These are phyloP conservation scores for Siniperca knerii DNA, from an alignment of 2,113 vertebrate genomes.

Conservation along the genomic window DNA sequence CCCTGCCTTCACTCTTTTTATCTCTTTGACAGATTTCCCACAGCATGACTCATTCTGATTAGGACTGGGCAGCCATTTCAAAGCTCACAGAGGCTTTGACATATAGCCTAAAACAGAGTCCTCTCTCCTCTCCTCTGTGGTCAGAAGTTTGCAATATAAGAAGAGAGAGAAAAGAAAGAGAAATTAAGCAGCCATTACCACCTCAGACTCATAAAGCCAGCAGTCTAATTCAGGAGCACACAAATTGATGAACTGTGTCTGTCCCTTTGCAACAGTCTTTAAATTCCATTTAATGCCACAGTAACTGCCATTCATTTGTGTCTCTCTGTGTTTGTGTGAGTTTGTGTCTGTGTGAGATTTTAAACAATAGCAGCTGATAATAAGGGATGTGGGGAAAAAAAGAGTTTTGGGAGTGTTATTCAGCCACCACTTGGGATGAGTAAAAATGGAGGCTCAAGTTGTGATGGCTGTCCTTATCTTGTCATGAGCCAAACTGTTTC, in stretches of 20 bases:
- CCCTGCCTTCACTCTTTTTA: slow-evolving; percentile 30
- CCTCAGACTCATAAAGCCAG: slow-evolving; percentile 46
- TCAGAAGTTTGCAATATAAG: not conserved
- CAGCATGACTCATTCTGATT: slow-evolving; percentile 69
- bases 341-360: slow-evolving; percentile 31
- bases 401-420: slow-evolving; percentile 46
- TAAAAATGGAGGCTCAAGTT: slow-evolving; percentile 61
- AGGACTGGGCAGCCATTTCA: slow-evolving; percentile 64
- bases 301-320: slow-evolving; percentile 56
- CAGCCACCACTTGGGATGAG: slow-evolving; percentile 40
- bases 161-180: not conserved
- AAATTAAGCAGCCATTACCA: slow-evolving; percentile 25
- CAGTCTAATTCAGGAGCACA: slow-evolving; percentile 46
- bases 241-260: slow-evolving; percentile 69
- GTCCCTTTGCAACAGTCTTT: slow-evolving; percentile 64
- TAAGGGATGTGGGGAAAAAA: slow-evolving; percentile 14
- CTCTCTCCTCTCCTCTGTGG: slow-evolving; percentile 13
- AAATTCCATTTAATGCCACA: slow-evolving; percentile 67
- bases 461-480: slow-evolving; percentile 79
- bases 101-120: slow-evolving; percentile 12
- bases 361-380: slow-evolving; percentile 40
- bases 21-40: slow-evolving; percentile 59
- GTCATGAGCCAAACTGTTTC: slow-evolving; percentile 69
- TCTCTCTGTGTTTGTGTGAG: slow-evolving; percentile 28
- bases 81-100: slow-evolving; percentile 46